Conservation (phyloP, 2,888 invertebrate genomes). For the Peribatodes rhomboidaria region DNA sequence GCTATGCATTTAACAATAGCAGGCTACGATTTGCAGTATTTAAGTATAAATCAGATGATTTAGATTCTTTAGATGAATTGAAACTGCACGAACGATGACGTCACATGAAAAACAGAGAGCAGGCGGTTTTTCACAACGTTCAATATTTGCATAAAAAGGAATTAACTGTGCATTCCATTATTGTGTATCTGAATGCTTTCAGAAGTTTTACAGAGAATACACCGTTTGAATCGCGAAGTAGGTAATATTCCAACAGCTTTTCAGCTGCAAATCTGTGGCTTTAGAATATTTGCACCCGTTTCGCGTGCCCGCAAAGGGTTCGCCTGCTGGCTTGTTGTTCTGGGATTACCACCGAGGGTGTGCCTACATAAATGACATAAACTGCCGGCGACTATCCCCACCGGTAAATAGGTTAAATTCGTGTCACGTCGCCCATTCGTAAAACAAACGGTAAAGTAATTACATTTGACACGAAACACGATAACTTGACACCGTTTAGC, state of each 20-base stretch:
- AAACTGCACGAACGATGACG: too few relatives aligned
- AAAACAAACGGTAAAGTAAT: slow-evolving; percentile 58
- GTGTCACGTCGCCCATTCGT: slow-evolving; percentile 57
- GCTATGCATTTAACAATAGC: not conserved
- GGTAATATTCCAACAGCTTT: not conserved
- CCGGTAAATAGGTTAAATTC: slow-evolving; percentile 66
- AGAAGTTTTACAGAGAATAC: not conserved
- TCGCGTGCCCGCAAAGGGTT: slow-evolving; percentile 72
- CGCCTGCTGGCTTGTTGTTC: slow-evolving; percentile 55
- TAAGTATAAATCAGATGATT: too few relatives aligned
- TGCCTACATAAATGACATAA: slow-evolving; percentile 57
- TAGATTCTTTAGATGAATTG: too few relatives aligned
- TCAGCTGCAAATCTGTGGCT: slow-evolving; percentile 15
- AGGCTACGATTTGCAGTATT: too few relatives aligned
- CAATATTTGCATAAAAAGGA: too few relatives aligned
- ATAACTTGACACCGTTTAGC: slow-evolving; percentile 54
- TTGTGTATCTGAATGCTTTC: not conserved
- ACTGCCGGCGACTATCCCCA: slow-evolving; percentile 54
- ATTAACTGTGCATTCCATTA: too few relatives aligned
- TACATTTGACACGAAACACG: slow-evolving; percentile 60
- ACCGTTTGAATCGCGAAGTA: not conserved
- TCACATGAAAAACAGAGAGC: too few relatives aligned
- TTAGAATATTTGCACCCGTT: slow-evolving; percentile 43
- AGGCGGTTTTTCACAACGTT: too few relatives aligned
- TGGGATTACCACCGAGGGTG: slow-evolving; percentile 52